Conservation (phyloP, 2,113 vertebrate species). For the Salvelinus namaycush region DNA sequence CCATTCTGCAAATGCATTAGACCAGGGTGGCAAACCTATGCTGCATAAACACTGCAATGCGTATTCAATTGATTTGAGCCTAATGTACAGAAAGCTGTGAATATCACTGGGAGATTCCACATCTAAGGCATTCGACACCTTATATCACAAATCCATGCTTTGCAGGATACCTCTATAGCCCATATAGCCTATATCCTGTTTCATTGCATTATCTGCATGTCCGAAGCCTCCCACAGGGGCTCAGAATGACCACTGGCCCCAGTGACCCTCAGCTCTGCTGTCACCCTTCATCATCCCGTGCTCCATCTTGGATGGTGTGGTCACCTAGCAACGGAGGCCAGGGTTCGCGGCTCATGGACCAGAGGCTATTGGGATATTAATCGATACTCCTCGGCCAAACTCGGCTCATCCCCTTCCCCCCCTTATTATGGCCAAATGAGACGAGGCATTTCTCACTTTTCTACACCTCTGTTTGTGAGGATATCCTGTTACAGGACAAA, state of each 20-base stretch:
- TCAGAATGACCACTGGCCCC: slow-evolving; percentile 77
- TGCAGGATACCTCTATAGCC: neutral
- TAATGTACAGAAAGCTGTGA: slow-evolving; percentile 41
- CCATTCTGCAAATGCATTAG: slow-evolving; percentile 36
- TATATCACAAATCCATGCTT: slow-evolving; percentile 29
- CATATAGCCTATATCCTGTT: slow-evolving; percentile 54
- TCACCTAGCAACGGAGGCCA: slow-evolving; percentile 84
- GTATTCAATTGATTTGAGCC: slow-evolving; percentile 36
- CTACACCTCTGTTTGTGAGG: slow-evolving; percentile 63
- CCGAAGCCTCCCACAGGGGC: slow-evolving; percentile 67
- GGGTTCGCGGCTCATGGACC: slow-evolving; percentile 79
- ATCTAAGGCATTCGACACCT: slow-evolving; percentile 21
- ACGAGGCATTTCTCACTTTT: slow-evolving; percentile 71
- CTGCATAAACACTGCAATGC: slow-evolving; percentile 10
- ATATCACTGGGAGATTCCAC: neutral
- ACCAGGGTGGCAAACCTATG: neutral
- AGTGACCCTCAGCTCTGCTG: slow-evolving; percentile 71
- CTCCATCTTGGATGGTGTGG: slow-evolving; percentile 81
- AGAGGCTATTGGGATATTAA: slow-evolving; percentile 80
- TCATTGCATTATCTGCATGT: slow-evolving; percentile 71
- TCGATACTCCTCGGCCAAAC: slow-evolving; percentile 74
- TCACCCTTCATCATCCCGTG: slow-evolving; percentile 76
- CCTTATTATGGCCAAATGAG: slow-evolving; percentile 72
- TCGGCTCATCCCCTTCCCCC: slow-evolving; percentile 39
- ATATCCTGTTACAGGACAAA: slow-evolving; percentile 72